Percentiles rank a stretch among this genome's conserved stretches.
Conservation (phyloP, 1,140 invertebrate species). For the Drosophila sucinea region DNA sequence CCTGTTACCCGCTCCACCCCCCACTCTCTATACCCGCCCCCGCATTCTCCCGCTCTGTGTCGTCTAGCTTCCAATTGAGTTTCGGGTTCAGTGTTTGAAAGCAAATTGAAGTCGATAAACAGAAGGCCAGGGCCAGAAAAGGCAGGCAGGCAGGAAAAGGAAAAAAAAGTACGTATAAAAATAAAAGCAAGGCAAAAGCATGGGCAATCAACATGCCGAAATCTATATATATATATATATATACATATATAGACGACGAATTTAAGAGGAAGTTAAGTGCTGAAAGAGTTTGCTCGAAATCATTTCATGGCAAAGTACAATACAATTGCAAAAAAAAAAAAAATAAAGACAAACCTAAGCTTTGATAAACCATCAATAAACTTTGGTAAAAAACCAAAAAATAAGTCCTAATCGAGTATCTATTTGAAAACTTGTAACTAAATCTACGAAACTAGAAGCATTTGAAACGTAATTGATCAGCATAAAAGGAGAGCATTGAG, state of each 20-base stretch:
- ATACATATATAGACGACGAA: slow-evolving; percentile 20
- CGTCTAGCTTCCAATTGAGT: slow-evolving; percentile 58
- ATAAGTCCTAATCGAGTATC: not conserved
- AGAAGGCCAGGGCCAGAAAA: slow-evolving; percentile 34
- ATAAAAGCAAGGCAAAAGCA: slow-evolving; percentile 28
- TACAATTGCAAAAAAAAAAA: not conserved
- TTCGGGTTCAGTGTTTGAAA: slow-evolving; percentile 56
- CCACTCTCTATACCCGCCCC: not conserved
- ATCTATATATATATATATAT: slow-evolving; percentile 9
- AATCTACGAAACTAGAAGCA: no score
- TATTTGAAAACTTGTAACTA: no score
- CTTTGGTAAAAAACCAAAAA: no score
- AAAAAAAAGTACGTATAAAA: not conserved
- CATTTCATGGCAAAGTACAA: not conserved
- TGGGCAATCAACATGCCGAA: slow-evolving; percentile 44
- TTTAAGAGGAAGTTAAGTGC: slow-evolving; percentile 16
- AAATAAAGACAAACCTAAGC: not conserved
- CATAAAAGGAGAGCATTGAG: no score
- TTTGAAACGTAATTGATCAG: no score
- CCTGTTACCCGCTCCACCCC: slow-evolving; percentile 23
- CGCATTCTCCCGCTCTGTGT: slow-evolving; percentile 7
- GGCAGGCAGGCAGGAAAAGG: slow-evolving; percentile 4
- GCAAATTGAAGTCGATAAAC: slow-evolving; percentile 76
- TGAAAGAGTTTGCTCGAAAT: slow-evolving; percentile 18
- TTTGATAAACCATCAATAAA: slow-evolving; percentile 6